Evolutionary conservation across 1,140 invertebrate genomes (phyloP).

Genomic region (Aphaenogaster floridana): DNA sequence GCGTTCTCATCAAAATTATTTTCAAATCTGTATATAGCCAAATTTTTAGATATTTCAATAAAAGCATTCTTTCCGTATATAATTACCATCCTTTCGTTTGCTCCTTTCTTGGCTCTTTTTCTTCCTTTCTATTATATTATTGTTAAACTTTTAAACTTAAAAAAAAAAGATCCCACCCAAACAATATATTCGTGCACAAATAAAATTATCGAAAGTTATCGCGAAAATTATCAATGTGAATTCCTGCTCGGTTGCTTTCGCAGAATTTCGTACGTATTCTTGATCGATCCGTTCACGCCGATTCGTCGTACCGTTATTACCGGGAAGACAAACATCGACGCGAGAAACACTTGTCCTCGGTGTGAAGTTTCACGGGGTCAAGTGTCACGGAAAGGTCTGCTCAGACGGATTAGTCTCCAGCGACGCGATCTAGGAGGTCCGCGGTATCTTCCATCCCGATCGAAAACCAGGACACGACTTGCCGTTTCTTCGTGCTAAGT

Average conservation of each 20-base stretch:
- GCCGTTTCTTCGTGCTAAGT: slow-evolving; percentile 59
- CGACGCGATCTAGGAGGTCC: slow-evolving; percentile 65
- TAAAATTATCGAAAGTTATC: not conserved
- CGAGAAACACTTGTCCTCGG: slow-evolving; percentile 40
- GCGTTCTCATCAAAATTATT: no score
- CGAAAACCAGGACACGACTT: slow-evolving; percentile 57
- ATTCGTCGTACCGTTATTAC: not conserved
- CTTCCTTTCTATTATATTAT: no score
- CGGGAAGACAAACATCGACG: not conserved
- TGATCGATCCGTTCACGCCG: not conserved
- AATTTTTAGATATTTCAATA: no score
- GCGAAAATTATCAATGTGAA: not conserved
- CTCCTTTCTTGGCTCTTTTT: no score
- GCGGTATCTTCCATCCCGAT: slow-evolving; percentile 63
- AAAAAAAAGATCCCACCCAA: not conserved
- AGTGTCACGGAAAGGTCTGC: slow-evolving; percentile 22
- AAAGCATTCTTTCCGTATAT: no score
- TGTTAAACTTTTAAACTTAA: not conserved
- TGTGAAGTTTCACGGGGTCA: slow-evolving; percentile 37
- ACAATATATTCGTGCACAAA: not conserved
- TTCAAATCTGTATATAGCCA: no score
- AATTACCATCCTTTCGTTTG: no score
- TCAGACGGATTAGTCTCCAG: slow-evolving; percentile 23
- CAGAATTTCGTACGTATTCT: not conserved
- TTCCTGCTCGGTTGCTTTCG: not conserved